A percentile compares a stretch with the other conserved stretches of the same genome.
These are phyloP conservation scores for Ctenicera cuprea DNA, from an alignment of 2,888 invertebrate species.

Conservation along the genomic window DNA sequence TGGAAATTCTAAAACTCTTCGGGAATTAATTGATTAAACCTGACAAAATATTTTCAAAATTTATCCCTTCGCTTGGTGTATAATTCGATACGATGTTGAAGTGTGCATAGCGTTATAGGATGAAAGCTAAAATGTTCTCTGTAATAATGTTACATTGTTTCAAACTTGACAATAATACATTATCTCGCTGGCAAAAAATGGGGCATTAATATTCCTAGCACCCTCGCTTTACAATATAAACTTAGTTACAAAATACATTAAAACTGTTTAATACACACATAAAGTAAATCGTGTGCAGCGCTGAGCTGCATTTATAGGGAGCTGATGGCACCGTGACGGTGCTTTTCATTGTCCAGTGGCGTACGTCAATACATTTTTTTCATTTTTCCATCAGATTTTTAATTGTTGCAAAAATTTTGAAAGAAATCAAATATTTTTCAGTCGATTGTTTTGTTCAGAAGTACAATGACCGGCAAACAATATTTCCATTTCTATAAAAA, in stretches of 20 bases:
- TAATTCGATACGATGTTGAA: slow-evolving; percentile 43
- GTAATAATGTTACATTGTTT: slow-evolving; percentile 65
- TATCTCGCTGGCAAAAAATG: slow-evolving; percentile 63
- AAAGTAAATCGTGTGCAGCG: slow-evolving; percentile 68
- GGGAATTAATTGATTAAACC: slow-evolving; percentile 16
- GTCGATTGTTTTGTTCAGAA: no score
- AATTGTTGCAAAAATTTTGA: no score
- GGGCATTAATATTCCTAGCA: slow-evolving; percentile 68
- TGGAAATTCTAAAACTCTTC: background rate
- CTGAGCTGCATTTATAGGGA: slow-evolving; percentile 60
- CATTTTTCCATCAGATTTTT: no score
- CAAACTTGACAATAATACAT: slow-evolving; percentile 62
- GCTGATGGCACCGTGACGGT: slow-evolving; percentile 62
- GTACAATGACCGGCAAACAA: no score
- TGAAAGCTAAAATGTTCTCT: slow-evolving; percentile 50
- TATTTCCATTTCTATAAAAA: background rate
- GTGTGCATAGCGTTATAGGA: slow-evolving; percentile 32
- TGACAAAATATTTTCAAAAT: slow-evolving; percentile 27
- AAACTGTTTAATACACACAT: slow-evolving; percentile 70
- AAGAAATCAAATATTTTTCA: no score
- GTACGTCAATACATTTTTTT: slow-evolving; percentile 8
- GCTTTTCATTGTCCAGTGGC: slow-evolving; percentile 40
- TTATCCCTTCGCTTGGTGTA: slow-evolving; percentile 26
- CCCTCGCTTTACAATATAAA: slow-evolving; percentile 68
- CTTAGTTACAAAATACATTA: slow-evolving; percentile 69